Conservation (phyloP, 2,113 vertebrate species). For the Spea bombifrons region DNA sequence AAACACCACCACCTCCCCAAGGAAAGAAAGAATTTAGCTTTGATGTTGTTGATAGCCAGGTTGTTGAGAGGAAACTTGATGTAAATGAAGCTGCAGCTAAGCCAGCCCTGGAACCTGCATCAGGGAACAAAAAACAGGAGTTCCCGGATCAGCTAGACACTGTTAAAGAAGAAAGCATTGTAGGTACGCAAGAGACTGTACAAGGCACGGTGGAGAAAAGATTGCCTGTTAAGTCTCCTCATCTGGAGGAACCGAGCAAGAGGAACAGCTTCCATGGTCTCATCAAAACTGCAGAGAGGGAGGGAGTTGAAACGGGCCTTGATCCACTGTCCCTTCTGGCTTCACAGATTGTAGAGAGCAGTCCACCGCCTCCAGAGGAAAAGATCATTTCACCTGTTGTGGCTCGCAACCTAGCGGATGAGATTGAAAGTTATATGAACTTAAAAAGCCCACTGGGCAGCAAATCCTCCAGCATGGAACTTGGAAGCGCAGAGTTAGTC, state of each 20-base stretch:
- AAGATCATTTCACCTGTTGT: slow-evolving; percentile 71
- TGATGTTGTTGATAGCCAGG: slow-evolving; percentile 56
- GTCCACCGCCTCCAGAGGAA: slow-evolving; percentile 70
- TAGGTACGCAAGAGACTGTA: background rate
- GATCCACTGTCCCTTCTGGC: slow-evolving; percentile 90
- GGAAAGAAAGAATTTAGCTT: slow-evolving; percentile 57
- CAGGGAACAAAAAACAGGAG: slow-evolving; percentile 41
- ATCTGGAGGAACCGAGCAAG: slow-evolving; percentile 54
- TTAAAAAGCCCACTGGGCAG: slow-evolving; percentile 77
- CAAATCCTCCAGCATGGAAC: slow-evolving; percentile 90
- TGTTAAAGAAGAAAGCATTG: slow-evolving; percentile 48
- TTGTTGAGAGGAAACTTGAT: slow-evolving; percentile 40
- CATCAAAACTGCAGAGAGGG: slow-evolving; percentile 73
- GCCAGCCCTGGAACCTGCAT: slow-evolving; percentile 57
- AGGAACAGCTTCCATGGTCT: slow-evolving; percentile 64
- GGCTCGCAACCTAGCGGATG: slow-evolving; percentile 90
- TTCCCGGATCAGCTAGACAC: slow-evolving; percentile 59
- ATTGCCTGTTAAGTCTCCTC: slow-evolving; percentile 42
- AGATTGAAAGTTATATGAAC: slow-evolving; percentile 97
- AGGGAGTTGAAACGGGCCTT: slow-evolving; percentile 83
- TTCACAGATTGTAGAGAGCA: slow-evolving; percentile 68
- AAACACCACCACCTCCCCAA: slow-evolving; percentile 59
- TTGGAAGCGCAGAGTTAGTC: slow-evolving; percentile 62
- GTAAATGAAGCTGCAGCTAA: background rate
- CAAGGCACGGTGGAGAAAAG: slow-evolving; percentile 20